Evolutionary conservation across 2,888 invertebrate species (phyloP), one percentile per base, ranked within the genome.

Genomic region (Microctonus hyperodae): DNA sequence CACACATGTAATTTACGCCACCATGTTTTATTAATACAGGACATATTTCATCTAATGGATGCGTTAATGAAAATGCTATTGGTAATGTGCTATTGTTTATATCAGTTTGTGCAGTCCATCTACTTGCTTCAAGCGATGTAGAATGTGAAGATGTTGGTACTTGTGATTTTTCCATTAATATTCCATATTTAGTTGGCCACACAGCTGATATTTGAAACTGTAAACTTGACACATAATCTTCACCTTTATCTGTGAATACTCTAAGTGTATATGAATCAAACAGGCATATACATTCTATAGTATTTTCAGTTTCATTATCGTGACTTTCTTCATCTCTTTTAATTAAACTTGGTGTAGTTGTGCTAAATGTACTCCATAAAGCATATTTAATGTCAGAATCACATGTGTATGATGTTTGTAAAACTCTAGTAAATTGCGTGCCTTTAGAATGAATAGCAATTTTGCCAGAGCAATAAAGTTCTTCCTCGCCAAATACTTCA

Each of bases 1-100:
- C 86, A 72, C 85, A 86, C 81, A 88, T 84, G 70, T 86, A 85
- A 23, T 79, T 78, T 51, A 82, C 69, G 63, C 72, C 85, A 69
- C 89, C 87, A 16, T 91, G 89, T 78, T 91, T 92, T 69, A 91
- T 87, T 7, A 94, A 85, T 37, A 97, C 89, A 0, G 97, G 97
- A 64, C 92, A 91, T 28, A 96, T 91, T 85, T 97, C 97, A 82
- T 97, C 95, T 62, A 97, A 85, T 0, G 97, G 97, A 87, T 97
- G 96, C 0, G 92, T 88, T 67, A 97, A 85, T 9, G 95, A 95
- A 83, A 94, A 97, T 57, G 96, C 87, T 0, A 92, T 90, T 0
- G 96, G 94, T 78, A 93, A 86, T 71, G 77, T 76, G 11, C 69
- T 65, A n/a, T 16, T n/a, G 16, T 20, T 16, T 4, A 16, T 44